Conservation (phyloP, 2,888 invertebrate genomes). For the Ophion ventricosus region DNA sequence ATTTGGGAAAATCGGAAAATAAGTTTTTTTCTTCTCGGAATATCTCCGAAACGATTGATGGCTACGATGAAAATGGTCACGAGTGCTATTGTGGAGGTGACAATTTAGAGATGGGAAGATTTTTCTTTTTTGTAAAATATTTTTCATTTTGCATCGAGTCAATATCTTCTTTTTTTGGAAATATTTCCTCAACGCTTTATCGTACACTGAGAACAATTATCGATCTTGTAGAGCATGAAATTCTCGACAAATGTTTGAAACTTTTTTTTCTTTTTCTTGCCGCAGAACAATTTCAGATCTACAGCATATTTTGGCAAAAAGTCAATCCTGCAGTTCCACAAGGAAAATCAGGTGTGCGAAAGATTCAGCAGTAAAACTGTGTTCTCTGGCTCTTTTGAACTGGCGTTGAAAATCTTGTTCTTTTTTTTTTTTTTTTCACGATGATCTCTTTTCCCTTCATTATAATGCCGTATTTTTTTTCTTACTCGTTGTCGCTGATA, state of each 20-base stretch:
- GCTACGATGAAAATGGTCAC: neutral
- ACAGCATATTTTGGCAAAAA: neutral
- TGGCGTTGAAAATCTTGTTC: neutral
- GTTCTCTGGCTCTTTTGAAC: neutral
- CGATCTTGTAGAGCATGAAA: neutral
- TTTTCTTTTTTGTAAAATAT: neutral
- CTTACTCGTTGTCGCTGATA: conserved; percentile 85
- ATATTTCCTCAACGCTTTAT: neutral
- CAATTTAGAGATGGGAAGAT: neutral
- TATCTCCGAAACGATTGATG: neutral
- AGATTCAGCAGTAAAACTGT: neutral
- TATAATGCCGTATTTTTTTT: conserved; percentile 3
- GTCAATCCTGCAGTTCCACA: neutral
- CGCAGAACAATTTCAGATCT: neutral
- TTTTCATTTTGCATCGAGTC: neutral
- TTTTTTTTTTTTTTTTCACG: conserved; percentile 7
- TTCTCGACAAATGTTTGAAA: neutral
- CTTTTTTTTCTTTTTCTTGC: too few species aligned
- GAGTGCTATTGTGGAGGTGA: neutral
- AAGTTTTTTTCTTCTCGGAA: neutral
- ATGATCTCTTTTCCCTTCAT: conserved; percentile 1
- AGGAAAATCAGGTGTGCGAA: neutral
- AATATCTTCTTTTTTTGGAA: neutral
- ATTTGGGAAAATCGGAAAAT: neutral
- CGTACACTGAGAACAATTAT: neutral